Conservation (phyloP, 2,888 invertebrate genomes). For the Apamea monoglypha region DNA sequence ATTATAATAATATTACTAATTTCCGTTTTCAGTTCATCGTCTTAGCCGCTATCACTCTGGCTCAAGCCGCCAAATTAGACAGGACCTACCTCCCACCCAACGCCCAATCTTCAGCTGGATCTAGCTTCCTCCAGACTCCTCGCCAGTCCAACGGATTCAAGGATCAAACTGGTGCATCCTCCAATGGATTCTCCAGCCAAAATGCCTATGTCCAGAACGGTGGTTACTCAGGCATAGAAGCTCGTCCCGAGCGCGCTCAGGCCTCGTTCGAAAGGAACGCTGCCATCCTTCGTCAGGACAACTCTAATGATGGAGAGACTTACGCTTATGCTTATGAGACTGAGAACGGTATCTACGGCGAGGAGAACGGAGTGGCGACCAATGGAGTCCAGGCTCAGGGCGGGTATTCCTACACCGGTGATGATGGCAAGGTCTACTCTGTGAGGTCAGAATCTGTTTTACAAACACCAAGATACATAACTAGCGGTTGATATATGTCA, state of each 20-base stretch:
- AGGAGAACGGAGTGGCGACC: constrained; percentile 84
- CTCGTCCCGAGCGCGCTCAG: constrained; percentile 80
- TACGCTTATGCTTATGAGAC: constrained; percentile 85
- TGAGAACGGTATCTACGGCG: constrained; percentile 85
- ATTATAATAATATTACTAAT: constrained; percentile 12
- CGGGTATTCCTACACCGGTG: constrained; percentile 85
- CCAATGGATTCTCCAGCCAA: constrained; percentile 43
- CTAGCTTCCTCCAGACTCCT: constrained; percentile 61
- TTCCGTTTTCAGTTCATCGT: constrained; percentile 78
- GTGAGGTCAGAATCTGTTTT: constrained; percentile 75
- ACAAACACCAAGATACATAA: neutral
- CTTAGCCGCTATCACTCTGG: constrained; percentile 75
- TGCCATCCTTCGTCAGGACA: constrained; percentile 83
- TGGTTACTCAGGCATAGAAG: constrained; percentile 65
- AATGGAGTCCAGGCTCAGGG: constrained; percentile 86
- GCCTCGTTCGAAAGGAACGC: constrained; percentile 84
- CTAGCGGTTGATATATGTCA: too few species aligned
- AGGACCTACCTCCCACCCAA: constrained; percentile 84
- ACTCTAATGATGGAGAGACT: constrained; percentile 82
- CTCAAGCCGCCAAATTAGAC: constrained; percentile 82
- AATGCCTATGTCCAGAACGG: constrained; percentile 51
- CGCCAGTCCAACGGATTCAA: constrained; percentile 50
- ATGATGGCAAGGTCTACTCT: constrained; percentile 85
- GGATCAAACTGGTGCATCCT: constrained; percentile 46
- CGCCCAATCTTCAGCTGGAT: constrained; percentile 67